Evolutionary conservation across 2,797 vertebrate genomes (phyloP), one percentile per base, ranked within the genome.

Genomic region (Melanotaenia parkinsoni): DNA sequence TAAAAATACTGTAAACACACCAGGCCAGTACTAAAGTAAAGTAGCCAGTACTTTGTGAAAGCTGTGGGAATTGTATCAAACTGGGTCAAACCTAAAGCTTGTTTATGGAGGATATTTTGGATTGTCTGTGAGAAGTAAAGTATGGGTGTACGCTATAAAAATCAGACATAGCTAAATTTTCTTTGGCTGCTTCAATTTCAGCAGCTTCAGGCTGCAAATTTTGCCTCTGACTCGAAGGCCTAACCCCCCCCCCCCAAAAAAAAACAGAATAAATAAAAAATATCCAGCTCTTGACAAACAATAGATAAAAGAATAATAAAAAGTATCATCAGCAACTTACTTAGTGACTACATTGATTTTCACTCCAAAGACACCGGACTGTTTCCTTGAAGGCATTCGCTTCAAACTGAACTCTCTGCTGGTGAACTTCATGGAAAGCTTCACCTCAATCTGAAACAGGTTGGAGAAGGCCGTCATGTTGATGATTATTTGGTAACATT

Each of bases 401-500:
- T 99, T 99, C 79, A 98, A 89, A 89, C 97, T 99, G 80, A 98
- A 97, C 86, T 99, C 97, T 70, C 97, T 93, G 80, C 97, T 96
- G 56, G 95, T 97, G 80, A 98, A 97, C 93, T 96, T 98, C 94
- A 98, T 93, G 0, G 97, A 98, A 32, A 99, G 93, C 72, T 98
- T 99, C 88, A 98, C 96, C 77, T 98, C 97, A 22, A 97, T 93
- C 97, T 99, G 92, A 45, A 82, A 22, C 6, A 63, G 45, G 28
- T 1, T 1, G 26, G 57, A 24, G 11, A 3, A 67, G 35, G 3
- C 4, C 11, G 5, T 43, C 54, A 28, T 64, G 35, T 28, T 28
- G 6, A 50, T 1, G 1, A 35, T 12, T 0, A 1, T 9, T 1
- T 12, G 16, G 11, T n/a, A 43, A 43, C 24, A 20, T 30, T 1